A percentile compares a stretch with the other conserved stretches of the same genome.
These are phyloP conservation scores for Halcyon chelicuti DNA, from an alignment of 2,797 vertebrate genomes.

Conservation along the genomic window DNA sequence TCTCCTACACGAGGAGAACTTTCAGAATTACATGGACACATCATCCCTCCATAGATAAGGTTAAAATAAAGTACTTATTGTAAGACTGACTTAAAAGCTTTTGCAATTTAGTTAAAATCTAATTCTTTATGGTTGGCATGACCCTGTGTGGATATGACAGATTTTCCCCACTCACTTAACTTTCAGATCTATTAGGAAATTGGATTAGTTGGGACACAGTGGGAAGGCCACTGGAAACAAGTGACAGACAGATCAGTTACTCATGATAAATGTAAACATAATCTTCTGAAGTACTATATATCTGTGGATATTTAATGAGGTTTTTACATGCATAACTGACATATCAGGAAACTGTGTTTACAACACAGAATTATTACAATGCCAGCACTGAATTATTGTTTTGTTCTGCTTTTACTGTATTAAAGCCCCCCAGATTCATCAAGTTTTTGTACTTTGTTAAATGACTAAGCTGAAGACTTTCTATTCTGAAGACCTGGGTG, in stretches of 20 bases:
- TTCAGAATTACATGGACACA: neutral
- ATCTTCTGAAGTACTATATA: neutral
- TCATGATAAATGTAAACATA: neutral
- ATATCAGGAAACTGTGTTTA: neutral
- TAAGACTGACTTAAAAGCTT: conserved; percentile 34
- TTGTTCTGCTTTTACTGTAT: neutral
- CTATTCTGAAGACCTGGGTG: neutral
- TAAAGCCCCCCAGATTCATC: neutral
- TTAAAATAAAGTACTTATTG: neutral
- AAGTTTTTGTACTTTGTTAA: neutral
- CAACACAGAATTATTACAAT: neutral
- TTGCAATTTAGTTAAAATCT: conserved; percentile 31
- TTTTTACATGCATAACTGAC: neutral
- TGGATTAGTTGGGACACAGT: neutral
- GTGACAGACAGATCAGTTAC: neutral
- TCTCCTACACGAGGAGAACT: neutral
- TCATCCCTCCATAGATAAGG: neutral
- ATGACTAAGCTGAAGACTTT: neutral
- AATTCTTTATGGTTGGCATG: neutral
- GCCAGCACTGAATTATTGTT: neutral
- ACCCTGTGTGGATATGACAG: neutral
- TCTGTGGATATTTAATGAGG: neutral
- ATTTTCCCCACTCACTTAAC: neutral
- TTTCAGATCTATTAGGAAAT: conserved; percentile 27
- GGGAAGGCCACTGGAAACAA: neutral